A percentile compares a stretch with the other conserved stretches of the same genome.
phyloP scores from a whole-genome alignment of 2,888 invertebrate genomes.

The Ichneumon xanthorius region DNA sequence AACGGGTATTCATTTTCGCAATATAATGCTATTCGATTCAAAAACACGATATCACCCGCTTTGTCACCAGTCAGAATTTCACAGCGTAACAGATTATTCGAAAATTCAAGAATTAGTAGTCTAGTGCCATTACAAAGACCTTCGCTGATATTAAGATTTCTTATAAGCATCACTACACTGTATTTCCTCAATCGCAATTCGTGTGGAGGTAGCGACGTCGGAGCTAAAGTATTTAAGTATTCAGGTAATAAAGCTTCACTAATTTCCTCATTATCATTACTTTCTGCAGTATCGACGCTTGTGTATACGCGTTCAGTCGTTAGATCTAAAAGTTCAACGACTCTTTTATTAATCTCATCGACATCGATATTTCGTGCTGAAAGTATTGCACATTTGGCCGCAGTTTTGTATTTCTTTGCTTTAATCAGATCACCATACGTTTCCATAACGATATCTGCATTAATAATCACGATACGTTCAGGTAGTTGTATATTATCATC shows the following conservation, averaged over 20 bases:
- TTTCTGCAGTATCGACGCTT: slow-evolving; percentile 64
- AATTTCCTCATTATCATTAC: slow-evolving; percentile 52
- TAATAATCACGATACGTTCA: slow-evolving; percentile 7
- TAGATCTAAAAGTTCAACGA: slow-evolving; percentile 54
- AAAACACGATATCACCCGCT: slow-evolving; percentile 38
- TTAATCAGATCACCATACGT: slow-evolving; percentile 42
- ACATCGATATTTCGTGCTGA: slow-evolving; percentile 64
- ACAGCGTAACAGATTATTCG: slow-evolving; percentile 41
- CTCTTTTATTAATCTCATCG: slow-evolving; percentile 59
- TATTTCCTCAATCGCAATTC: not conserved
- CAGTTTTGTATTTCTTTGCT: slow-evolving; percentile 54
- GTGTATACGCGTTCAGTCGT: slow-evolving; percentile 57
- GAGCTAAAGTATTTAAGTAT: slow-evolving; percentile 37
- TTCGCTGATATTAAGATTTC: too few species aligned
- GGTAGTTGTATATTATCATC: slow-evolving; percentile 53
- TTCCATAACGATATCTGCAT: slow-evolving; percentile 42
- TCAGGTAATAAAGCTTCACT: slow-evolving; percentile 60
- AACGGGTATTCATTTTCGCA: slow-evolving; percentile 8
- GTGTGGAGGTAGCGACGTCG: slow-evolving; percentile 11
- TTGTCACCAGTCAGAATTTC: slow-evolving; percentile 57
- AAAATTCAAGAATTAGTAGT: slow-evolving; percentile 20
- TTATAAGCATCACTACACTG: too few species aligned
- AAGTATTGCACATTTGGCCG: slow-evolving; percentile 58
- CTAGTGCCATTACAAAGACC: too few species aligned
- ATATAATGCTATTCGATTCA: slow-evolving; percentile 54